These are phyloP conservation scores for Tauraco erythrolophus DNA, from an alignment of 2,113 vertebrate species.

Conservation along the genomic window DNA sequence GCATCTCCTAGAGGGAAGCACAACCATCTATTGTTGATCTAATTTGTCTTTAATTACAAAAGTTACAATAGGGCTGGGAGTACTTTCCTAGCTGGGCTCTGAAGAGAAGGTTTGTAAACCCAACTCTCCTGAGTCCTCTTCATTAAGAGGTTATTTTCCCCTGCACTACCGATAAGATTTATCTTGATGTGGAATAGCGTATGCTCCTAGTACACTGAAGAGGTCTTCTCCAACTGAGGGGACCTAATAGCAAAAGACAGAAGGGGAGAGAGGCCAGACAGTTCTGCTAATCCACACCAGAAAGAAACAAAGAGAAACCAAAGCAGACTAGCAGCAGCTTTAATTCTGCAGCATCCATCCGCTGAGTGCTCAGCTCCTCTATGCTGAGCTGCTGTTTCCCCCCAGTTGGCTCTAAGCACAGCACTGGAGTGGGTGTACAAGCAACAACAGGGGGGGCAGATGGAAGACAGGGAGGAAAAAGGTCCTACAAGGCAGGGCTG, in stretches of 20 bases:
- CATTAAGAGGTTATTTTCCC: constrained; percentile 27
- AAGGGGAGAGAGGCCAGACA: neutral
- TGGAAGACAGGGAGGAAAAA: neutral
- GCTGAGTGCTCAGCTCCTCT: neutral
- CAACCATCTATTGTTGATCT: neutral
- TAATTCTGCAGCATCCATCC: neutral
- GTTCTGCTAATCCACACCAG: neutral
- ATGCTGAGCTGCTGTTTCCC: neutral
- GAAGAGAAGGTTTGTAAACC: neutral
- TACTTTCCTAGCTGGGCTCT: neutral
- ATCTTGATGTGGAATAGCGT: neutral
- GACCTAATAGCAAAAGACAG: neutral
- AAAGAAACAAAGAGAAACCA: neutral
- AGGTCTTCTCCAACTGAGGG: neutral
- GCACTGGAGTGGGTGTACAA: neutral
- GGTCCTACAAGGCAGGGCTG: neutral
- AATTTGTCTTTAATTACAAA: constrained; percentile 45
- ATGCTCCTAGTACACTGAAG: neutral
- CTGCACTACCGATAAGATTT: neutral
- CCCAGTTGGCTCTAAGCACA: neutral
- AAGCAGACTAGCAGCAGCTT: constrained; percentile 4
- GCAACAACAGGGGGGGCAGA: neutral
- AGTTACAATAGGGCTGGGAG: constrained; percentile 38
- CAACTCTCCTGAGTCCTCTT: neutral
- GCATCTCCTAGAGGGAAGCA: neutral